These are phyloP conservation scores for Lysiphlebus fabarum DNA, from an alignment of 1,140 invertebrate species.

Conservation along the genomic window DNA sequence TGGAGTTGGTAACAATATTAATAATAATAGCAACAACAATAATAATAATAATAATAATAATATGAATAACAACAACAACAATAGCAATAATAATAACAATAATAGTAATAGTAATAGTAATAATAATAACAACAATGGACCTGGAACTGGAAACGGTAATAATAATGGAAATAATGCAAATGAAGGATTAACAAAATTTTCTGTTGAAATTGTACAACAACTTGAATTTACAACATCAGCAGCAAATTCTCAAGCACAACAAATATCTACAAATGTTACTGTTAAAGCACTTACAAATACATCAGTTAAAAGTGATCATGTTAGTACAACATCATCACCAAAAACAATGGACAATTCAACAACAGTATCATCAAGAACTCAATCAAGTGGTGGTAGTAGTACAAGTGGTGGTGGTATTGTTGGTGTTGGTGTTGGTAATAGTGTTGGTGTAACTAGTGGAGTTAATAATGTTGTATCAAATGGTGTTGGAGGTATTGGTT, in stretches of 20 bases:
- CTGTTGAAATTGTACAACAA: constrained; percentile 87
- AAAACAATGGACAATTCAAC: constrained; percentile 49
- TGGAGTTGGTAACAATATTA: constrained; percentile 23
- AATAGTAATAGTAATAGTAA: no score
- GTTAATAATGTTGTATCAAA: constrained; percentile 24
- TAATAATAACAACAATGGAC: no score
- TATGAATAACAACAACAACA: no score
- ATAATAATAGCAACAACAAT: constrained; percentile 48
- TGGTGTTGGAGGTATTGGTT: constrained; percentile 36
- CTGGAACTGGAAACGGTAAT: constrained; percentile 28
- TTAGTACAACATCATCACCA: constrained; percentile 54
- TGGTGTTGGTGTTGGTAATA: constrained; percentile 30
- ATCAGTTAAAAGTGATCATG: constrained; percentile 71
- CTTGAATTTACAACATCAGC: constrained; percentile 81
- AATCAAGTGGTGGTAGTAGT: constrained; percentile 25
- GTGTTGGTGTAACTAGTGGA: constrained; percentile 26
- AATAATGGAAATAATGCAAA: constrained; percentile 39
- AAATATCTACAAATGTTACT: constrained; percentile 89
- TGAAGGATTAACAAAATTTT: constrained; percentile 75
- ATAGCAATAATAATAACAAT: no score
- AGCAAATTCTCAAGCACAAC: constrained; percentile 78
- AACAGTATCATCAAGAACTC: constrained; percentile 34
- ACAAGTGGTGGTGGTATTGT: constrained; percentile 29
- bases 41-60: no score
- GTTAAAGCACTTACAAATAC: constrained; percentile 83